Conservation (phyloP, 2,113 vertebrate genomes). For the Egretta garzetta region DNA sequence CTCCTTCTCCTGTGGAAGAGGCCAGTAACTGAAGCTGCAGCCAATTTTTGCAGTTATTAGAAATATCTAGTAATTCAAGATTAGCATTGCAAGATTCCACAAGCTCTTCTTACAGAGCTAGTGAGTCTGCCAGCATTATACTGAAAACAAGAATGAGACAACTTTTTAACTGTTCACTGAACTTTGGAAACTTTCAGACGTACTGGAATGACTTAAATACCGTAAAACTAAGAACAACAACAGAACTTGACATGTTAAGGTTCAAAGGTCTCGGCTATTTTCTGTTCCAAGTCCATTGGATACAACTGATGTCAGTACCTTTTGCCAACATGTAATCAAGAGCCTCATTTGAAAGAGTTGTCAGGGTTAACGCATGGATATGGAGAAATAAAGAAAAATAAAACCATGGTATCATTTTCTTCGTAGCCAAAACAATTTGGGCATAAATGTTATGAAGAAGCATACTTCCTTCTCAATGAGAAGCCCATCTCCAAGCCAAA, state of each 20-base stretch:
- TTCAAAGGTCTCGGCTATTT: conserved; percentile 14
- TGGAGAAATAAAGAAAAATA: not conserved
- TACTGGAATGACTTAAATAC: not conserved
- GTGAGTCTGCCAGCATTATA: not conserved
- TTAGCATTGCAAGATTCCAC: conserved; percentile 3
- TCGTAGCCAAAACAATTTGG: not conserved
- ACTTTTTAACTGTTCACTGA: conserved; percentile 23
- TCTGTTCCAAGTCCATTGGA: not conserved
- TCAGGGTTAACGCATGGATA: not conserved
- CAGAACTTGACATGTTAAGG: not conserved
- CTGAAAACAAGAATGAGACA: not conserved
- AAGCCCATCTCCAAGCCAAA: not conserved
- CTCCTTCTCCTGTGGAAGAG: not conserved
- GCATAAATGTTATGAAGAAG: not conserved
- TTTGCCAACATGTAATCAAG: not conserved
- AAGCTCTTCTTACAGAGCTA: not conserved
- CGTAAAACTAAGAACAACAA: conserved; percentile 16
- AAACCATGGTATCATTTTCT: not conserved
- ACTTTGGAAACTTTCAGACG: not conserved
- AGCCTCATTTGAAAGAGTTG: conserved; percentile 30
- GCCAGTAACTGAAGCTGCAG: not conserved
- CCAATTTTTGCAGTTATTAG: not conserved
- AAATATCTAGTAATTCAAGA: not conserved
- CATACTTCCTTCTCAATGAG: not conserved
- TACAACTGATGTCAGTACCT: not conserved